Percentiles rank a stretch among this genome's conserved stretches.
These are phyloP conservation scores for Bimastos eiseni DNA, from an alignment of 2,888 invertebrate genomes.

Conservation along the genomic window DNA sequence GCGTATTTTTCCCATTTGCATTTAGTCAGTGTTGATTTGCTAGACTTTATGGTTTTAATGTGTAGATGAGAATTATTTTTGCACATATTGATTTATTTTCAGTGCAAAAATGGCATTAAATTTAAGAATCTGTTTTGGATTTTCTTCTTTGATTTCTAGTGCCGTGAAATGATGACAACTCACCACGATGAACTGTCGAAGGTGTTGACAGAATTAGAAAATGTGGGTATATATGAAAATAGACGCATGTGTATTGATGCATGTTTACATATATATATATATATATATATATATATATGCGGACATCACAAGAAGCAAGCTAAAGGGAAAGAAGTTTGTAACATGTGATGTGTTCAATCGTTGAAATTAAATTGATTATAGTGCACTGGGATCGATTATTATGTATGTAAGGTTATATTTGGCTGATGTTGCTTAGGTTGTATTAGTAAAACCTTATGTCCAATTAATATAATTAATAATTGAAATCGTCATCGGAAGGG, in stretches of 20 bases:
- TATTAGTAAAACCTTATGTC: too few relatives aligned
- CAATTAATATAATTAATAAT: too few relatives aligned
- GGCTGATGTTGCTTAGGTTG: too few relatives aligned
- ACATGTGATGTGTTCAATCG: too few relatives aligned
- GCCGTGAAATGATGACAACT: constrained; percentile 20
- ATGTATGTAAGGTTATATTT: too few relatives aligned
- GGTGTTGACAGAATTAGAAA: constrained; percentile 22
- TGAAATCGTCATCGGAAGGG: too few relatives aligned
- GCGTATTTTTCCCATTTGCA: not conserved
- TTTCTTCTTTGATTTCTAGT: constrained; percentile 1
- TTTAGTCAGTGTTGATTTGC: not conserved
- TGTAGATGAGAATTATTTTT: not conserved
- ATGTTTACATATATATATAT: not conserved
- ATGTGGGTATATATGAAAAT: not conserved
- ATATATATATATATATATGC: too few relatives aligned
- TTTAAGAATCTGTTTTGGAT: not conserved
- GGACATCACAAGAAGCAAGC: too few relatives aligned
- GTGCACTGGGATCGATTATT: too few relatives aligned
- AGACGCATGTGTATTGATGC: not conserved
- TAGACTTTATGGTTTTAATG: not conserved
- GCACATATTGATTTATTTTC: too few relatives aligned
- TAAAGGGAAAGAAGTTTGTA: too few relatives aligned
- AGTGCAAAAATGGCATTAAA: not conserved
- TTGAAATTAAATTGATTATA: too few relatives aligned
- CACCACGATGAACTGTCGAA: not conserved